A percentile compares a stretch with the other conserved stretches of the same genome.
Conservation (phyloP, 2,113 vertebrate genomes). For the Apodemus sylvaticus region DNA sequence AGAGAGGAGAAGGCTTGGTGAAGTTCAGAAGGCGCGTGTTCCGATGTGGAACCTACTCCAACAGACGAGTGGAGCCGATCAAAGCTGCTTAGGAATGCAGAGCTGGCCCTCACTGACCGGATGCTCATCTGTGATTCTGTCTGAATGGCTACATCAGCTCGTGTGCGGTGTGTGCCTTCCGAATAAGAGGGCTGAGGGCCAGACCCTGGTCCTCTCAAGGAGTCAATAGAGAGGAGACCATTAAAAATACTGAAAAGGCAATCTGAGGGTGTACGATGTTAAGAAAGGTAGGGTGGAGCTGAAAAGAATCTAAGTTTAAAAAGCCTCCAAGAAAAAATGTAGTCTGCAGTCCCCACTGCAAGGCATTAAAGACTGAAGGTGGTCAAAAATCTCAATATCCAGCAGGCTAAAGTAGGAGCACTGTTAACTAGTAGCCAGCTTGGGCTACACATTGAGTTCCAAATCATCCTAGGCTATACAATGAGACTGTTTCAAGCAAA, state of each 20-base stretch:
- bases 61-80: not conserved
- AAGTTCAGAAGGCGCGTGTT: not conserved
- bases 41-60: not conserved
- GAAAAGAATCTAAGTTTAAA: not conserved
- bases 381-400: not conserved
- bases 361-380: not conserved
- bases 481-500: not conserved
- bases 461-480: not conserved
- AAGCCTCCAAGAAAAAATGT: not conserved
- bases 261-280: not conserved
- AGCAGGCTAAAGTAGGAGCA: not conserved
- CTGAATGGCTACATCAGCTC: not conserved
- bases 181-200: not conserved
- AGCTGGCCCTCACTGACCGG: not conserved
- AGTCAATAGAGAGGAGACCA: not conserved
- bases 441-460: not conserved
- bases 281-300: not conserved
- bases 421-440: too few species aligned
- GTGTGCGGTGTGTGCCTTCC: not conserved
- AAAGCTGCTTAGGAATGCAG: not conserved
- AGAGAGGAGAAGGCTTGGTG: not conserved
- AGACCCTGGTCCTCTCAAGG: not conserved
- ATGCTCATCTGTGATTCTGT: not conserved
- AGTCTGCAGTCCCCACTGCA: not conserved
- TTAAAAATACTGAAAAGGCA: conserved; percentile 37